phyloP scores from a whole-genome alignment of 2,113 vertebrate species.

The Rhinolophus sinicus region DNA sequence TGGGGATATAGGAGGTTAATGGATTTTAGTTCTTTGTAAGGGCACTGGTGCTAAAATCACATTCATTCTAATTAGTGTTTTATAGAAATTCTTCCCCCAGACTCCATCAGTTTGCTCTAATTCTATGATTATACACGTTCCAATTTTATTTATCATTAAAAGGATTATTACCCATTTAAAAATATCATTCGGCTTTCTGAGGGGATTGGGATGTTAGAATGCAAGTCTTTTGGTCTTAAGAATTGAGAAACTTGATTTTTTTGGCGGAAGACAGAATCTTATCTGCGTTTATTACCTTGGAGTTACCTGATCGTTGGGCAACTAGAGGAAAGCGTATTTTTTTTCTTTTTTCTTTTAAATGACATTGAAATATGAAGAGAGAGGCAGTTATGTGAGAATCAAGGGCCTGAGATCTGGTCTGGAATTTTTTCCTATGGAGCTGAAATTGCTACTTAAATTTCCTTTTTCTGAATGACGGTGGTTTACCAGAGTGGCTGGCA shows the following conservation, averaged over 20 bases:
- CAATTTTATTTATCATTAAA: conserved; percentile 74
- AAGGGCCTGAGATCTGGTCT: neutral
- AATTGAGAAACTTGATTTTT: conserved; percentile 31
- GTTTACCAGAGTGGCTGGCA: neutral
- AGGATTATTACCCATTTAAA: conserved; percentile 50
- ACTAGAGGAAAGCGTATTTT: neutral
- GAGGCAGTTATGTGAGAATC: neutral
- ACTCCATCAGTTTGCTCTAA: conserved; percentile 70
- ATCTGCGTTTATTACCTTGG: neutral
- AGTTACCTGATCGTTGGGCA: neutral
- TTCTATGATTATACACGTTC: conserved; percentile 64
- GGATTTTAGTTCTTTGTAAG: conserved; percentile 73
- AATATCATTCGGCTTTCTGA: conserved; percentile 61
- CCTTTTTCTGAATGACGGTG: neutral
- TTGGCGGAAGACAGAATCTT: neutral
- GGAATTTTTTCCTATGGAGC: neutral
- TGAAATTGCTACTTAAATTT: conserved; percentile 1
- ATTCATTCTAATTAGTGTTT: conserved; percentile 73
- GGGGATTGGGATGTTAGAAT: neutral
- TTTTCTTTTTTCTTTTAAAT: neutral
- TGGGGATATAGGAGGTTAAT: conserved; percentile 72
- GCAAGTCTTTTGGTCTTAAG: conserved; percentile 47
- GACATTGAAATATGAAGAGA: conserved; percentile 46
- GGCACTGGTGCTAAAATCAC: conserved; percentile 62
- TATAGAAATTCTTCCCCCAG: conserved; percentile 70